Evolutionary conservation across 2,113 vertebrate genomes (phyloP), one percentile per base, ranked within the genome.

Genomic region (Aldabrachelys gigantea): DNA sequence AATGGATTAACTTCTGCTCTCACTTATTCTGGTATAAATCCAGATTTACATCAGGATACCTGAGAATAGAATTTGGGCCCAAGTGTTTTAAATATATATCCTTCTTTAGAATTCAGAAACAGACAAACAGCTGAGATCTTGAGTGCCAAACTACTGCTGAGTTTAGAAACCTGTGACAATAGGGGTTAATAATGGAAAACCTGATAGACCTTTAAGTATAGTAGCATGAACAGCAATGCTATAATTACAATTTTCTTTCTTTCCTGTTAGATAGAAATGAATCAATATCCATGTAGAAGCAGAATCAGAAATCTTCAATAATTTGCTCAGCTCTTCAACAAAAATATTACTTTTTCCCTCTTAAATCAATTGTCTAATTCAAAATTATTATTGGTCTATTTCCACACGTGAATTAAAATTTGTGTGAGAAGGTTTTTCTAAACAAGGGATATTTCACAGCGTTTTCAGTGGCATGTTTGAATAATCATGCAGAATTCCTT

Each of bases 211-310:
- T 97, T 31, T 93, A 85, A 53, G 88, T 93, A 96, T 91, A 97
- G 94, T 93, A 98, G 91, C 95, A 91, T 16, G 89, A 97, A 89
- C 80, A 95, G 91, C 6, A 0, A 76, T 95, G 54, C 94, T 95
- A 91, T 97, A 98, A 98, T 98, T 98, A 92, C 87, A 95, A 94
- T 97, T 98, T 98, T 95, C 96, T 97, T 97, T 98, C 84, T 92
- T 94, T 90, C 24, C 44, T 95, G 86, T 96, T 98, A 94, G 88
- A 96, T 41, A 97, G 96, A 97, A 97, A 97, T 97, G 91, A 98
- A 98, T 98, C 97, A 93, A 98, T 98, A 98, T 57, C 93, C 81
- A 95, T 91, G 83, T 59, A 97, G 85, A 95, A 85, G 93, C 80
- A 93, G 89, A 95, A 97, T 96, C 97, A 97, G 96, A 98, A 96